A percentile compares a stretch with the other conserved stretches of the same genome.
These are phyloP conservation scores for Achatina immaculata DNA, from an alignment of 1,140 invertebrate genomes.

Conservation along the genomic window DNA sequence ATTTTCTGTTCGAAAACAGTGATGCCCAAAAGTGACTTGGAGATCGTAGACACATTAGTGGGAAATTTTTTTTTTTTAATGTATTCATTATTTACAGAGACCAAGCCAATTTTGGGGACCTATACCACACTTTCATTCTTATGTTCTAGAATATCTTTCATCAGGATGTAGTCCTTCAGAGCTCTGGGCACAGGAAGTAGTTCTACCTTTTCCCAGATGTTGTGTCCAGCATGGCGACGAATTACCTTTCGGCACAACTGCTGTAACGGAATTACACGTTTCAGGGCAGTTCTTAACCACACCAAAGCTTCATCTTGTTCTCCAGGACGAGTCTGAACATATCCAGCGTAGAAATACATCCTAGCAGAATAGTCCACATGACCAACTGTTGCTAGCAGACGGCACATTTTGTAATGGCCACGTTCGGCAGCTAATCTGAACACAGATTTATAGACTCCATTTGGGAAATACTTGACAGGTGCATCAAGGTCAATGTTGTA, in stretches of 20 bases:
- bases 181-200: conserved; percentile 61
- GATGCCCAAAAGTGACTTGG: too few species aligned
- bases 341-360: conserved; percentile 60
- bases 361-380: conserved; percentile 64
- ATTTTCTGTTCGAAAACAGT: too few species aligned
- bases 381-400: conserved; percentile 63
- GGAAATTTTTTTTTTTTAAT: too few species aligned
- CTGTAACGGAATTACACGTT: conserved; percentile 62
- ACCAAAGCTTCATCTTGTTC: conserved; percentile 59
- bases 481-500: conserved; percentile 69
- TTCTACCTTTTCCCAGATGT: conserved; percentile 60
- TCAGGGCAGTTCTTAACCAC: conserved; percentile 60
- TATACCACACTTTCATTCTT: conserved; percentile 40
- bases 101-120: too few species aligned
- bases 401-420: conserved; percentile 67
- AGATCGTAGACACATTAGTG: too few species aligned
- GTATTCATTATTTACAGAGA: too few species aligned
- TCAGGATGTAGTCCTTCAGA: conserved; percentile 66
- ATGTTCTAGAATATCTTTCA: conserved; percentile 60
- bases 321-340: conserved; percentile 56
- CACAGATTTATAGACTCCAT: conserved; percentile 66
- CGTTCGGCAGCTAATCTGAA: conserved; percentile 68
- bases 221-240: conserved; percentile 60
- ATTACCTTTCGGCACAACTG: conserved; percentile 66
- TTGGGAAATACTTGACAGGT: conserved; percentile 68